Percentiles rank a stretch among this genome's conserved stretches.
phyloP scores from a whole-genome alignment of 2,888 invertebrate species.

The Himalopsyche tibetana region DNA sequence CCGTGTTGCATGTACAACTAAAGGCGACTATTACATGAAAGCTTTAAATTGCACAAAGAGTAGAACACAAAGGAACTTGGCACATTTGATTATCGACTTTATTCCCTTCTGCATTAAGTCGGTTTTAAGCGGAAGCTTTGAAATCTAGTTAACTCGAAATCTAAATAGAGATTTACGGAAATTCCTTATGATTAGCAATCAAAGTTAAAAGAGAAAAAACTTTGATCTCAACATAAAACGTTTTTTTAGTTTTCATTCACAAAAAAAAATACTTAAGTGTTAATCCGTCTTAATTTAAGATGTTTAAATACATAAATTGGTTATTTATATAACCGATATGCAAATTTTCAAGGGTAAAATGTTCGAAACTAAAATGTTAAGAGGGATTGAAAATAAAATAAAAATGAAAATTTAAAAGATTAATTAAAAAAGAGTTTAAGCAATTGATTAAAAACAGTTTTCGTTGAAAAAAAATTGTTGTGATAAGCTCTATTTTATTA shows the following conservation, averaged over 20 bases:
- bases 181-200: background rate
- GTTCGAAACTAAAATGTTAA: too few relatives aligned
- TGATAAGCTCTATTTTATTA: too few relatives aligned
- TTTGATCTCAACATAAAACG: background rate
- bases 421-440: too few relatives aligned
- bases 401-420: too few relatives aligned
- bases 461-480: too few relatives aligned
- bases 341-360: too few relatives aligned
- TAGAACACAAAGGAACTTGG: slow-evolving; percentile 19
- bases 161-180: background rate
- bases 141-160: slow-evolving; percentile 30
- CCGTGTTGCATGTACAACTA: slow-evolving; percentile 28
- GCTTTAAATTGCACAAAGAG: slow-evolving; percentile 34
- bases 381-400: too few relatives aligned
- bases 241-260: background rate
- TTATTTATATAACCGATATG: too few relatives aligned
- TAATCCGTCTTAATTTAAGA: too few relatives aligned
- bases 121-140: background rate
- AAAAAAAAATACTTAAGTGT: too few relatives aligned
- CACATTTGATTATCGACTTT: slow-evolving; percentile 27
- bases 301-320: too few relatives aligned
- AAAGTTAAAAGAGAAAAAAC: background rate
- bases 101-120: slow-evolving; percentile 4
- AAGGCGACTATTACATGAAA: slow-evolving; percentile 9
- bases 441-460: too few relatives aligned